These are phyloP conservation scores for Anguilla marmorata DNA, from an alignment of 2,797 vertebrate genomes.

Conservation along the genomic window DNA sequence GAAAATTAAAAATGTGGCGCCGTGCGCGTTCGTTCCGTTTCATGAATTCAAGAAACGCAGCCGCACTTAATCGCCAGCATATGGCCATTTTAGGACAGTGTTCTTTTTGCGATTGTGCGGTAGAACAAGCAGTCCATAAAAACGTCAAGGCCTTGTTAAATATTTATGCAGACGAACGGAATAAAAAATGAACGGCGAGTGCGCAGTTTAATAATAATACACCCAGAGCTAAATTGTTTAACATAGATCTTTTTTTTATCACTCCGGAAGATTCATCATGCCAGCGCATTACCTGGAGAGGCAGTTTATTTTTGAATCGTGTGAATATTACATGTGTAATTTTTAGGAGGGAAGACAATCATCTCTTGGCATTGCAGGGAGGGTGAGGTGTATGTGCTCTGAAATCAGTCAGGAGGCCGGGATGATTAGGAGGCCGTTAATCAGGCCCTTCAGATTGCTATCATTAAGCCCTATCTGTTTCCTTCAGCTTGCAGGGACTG, in stretches of 20 bases:
- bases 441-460: constrained; percentile 82
- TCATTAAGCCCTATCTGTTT: constrained; percentile 76
- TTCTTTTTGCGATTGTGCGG: constrained; percentile 69
- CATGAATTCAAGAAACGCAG: constrained; percentile 71
- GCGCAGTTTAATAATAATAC: constrained; percentile 27
- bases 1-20: constrained; percentile 61
- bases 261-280: constrained; percentile 77
- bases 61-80: constrained; percentile 73
- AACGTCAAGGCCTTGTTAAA: constrained; percentile 83
- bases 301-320: constrained; percentile 68
- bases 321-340: constrained; percentile 75
- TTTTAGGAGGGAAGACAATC: constrained; percentile 75
- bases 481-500: constrained; percentile 68
- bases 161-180: constrained; percentile 82
- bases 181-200: constrained; percentile 77
- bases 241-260: constrained; percentile 73
- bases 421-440: constrained; percentile 87
- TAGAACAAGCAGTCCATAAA: constrained; percentile 82
- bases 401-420: constrained; percentile 82
- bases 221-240: constrained; percentile 74
- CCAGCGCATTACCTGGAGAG: constrained; percentile 69
- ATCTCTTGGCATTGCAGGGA: constrained; percentile 77
- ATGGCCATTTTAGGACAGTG: constrained; percentile 75
- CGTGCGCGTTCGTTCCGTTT: constrained; percentile 54
- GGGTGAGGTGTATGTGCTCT: constrained; percentile 78